Conservation (phyloP, 2,888 invertebrate species). For the Cataglyphis altisquamis region DNA sequence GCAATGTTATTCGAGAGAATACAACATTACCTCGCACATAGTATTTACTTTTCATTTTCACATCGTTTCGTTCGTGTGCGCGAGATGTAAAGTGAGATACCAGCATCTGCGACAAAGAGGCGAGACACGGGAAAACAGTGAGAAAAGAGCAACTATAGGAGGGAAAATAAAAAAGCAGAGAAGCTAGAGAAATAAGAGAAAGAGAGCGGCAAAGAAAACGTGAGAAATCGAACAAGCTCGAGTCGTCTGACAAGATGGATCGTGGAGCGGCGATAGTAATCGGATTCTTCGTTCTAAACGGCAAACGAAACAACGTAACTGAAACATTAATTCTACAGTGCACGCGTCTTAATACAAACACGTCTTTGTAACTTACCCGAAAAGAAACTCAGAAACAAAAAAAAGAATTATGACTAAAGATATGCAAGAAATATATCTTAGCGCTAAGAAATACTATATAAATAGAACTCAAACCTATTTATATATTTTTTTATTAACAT, state of each 20-base stretch:
- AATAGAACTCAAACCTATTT: neutral
- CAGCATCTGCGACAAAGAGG: constrained; percentile 16
- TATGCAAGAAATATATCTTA: neutral
- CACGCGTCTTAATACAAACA: constrained; percentile 1
- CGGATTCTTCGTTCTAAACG: constrained; percentile 43
- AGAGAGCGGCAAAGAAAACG: constrained; percentile 37
- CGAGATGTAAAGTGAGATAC: constrained; percentile 39
- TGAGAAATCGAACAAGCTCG: constrained; percentile 50
- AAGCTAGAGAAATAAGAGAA: constrained; percentile 33
- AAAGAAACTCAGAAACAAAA: neutral
- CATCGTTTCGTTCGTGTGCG: constrained; percentile 1
- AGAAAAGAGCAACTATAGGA: constrained; percentile 26
- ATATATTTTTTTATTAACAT: neutral
- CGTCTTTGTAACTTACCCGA: neutral
- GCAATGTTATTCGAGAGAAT: neutral
- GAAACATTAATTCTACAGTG: constrained; percentile 28
- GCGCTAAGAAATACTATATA: neutral
- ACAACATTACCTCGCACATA: neutral
- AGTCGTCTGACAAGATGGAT: constrained; percentile 50
- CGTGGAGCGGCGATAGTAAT: constrained; percentile 43
- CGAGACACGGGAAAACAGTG: constrained; percentile 3
- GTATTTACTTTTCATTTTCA: constrained; percentile 40
- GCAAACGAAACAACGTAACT: constrained; percentile 22
- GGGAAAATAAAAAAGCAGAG: constrained; percentile 29
- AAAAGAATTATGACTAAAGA: neutral